Base-by-base conservation (phyloP, 1,140 invertebrate genomes). In the Luehdorfia chinensis region DNA sequence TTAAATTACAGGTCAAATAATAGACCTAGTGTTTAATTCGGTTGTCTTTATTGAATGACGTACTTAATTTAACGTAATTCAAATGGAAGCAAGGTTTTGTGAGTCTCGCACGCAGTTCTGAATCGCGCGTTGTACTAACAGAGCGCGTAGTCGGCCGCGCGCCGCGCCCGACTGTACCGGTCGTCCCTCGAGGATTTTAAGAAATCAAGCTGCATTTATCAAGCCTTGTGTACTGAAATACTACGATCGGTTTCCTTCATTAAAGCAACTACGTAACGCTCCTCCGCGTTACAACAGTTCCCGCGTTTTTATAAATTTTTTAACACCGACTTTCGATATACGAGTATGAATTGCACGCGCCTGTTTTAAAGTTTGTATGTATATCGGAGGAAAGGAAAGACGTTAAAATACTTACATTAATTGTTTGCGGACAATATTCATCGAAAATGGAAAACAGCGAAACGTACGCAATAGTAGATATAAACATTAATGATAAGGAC, bases 401-500 rank as follows among this genome's bases (percentile, higher is more conserved):
- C 9, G 9, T 2, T 27, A 27, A 3, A 27, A 2, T 8, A 27
- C 9, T n/a, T n/a, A n/a, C n/a, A n/a, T n/a, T n/a, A n/a, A n/a
- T n/a, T n/a, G n/a, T n/a, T n/a, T 1, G 13, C 12, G 25, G 8
- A 41, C 28, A 27, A 6, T 15, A 27, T 28, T 9, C 23, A 44
- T 39, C 44, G 43, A 27, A 27, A 27, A 83, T 83, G 74, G 77
- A 79, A 55, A 73, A 80, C 34, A 71, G 63, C 58, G 69, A 75
- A 18, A 66, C 74, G 4, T 85, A 77, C 34, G 63, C 76, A 45
- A 72, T 83, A 14, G 53, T 81, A 55, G 76, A 83, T 57, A 79
- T 83, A 43, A 73, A 77, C 39, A 72, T 83, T 34, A 60, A 58
- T 48, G 71, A 80, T 65, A 80, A 80, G 45, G 56, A 75, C 50